These are phyloP conservation scores for Dromius quadrimaculatus DNA, from an alignment of 2,888 invertebrate species.

Conservation along the genomic window DNA sequence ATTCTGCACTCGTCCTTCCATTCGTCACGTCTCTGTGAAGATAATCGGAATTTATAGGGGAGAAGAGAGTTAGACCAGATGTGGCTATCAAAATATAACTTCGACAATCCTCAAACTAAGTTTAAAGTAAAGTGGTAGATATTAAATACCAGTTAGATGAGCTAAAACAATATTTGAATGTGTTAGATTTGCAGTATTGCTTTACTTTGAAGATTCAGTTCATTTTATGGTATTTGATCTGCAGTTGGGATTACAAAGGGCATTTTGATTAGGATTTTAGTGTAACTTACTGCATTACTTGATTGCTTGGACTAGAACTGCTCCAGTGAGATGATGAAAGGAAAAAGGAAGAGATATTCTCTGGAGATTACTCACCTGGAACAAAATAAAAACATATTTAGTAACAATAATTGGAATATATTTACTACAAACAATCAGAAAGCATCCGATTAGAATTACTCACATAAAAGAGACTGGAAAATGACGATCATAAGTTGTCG, in stretches of 20 bases:
- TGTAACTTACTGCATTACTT: background rate
- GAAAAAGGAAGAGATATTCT: too few species aligned
- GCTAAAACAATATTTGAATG: conserved; percentile 12
- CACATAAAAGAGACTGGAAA: too few species aligned
- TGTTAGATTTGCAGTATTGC: background rate
- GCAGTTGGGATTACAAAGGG: too few species aligned
- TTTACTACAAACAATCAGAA: too few species aligned
- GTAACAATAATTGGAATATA: too few species aligned
- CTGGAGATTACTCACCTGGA: background rate
- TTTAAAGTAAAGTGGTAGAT: background rate
- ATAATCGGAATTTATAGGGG: too few species aligned
- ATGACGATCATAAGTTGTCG: too few species aligned
- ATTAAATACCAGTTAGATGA: conserved; percentile 1
- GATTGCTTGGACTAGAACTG: conserved; percentile 14
- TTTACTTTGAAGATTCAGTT: background rate
- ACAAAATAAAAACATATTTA: conserved; percentile 8
- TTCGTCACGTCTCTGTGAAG: too few species aligned
- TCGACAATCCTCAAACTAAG: conserved; percentile 11
- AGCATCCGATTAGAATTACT: too few species aligned
- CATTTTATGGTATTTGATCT: background rate
- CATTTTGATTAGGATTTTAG: too few species aligned
- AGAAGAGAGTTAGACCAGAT: background rate
- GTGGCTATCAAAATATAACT: conserved; percentile 16
- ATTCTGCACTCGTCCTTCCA: too few species aligned
- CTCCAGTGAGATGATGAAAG: too few species aligned